These are phyloP conservation scores for Sphinx pinastri DNA, from an alignment of 2,888 invertebrate genomes.

Conservation along the genomic window DNA sequence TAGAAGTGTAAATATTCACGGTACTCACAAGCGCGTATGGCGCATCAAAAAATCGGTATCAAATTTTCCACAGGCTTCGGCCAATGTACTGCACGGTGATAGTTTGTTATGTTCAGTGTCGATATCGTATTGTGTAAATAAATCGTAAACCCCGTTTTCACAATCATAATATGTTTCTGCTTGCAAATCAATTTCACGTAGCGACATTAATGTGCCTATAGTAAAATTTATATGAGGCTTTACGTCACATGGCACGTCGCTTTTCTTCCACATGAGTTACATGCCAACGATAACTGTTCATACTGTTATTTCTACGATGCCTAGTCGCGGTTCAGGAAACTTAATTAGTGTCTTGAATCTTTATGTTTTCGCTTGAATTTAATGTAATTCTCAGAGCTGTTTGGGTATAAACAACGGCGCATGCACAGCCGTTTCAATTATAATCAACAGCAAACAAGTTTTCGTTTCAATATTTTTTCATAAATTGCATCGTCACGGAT, in stretches of 20 bases:
- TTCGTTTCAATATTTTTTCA: neutral
- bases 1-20: constrained; percentile 30
- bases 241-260: constrained; percentile 72
- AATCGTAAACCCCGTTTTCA: constrained; percentile 84
- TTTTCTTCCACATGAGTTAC: constrained; percentile 70
- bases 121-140: constrained; percentile 81
- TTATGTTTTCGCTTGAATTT: constrained; percentile 10
- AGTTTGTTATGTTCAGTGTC: constrained; percentile 73
- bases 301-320: constrained; percentile 47
- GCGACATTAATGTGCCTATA: constrained; percentile 82
- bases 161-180: constrained; percentile 84
- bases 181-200: constrained; percentile 84
- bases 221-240: constrained; percentile 82
- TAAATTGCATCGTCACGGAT: constrained; percentile 5
- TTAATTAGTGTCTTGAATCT: constrained; percentile 39
- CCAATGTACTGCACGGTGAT: constrained; percentile 62
- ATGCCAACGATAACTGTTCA: constrained; percentile 62
- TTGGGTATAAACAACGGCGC: neutral
- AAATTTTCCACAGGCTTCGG: constrained; percentile 45
- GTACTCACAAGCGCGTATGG: constrained; percentile 27
- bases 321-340: constrained; percentile 59
- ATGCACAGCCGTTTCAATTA: neutral
- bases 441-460: neutral
- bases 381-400: constrained; percentile 13
- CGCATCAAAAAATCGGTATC: constrained; percentile 31